These are phyloP conservation scores for Agriotes lineatus DNA, from an alignment of 2,888 invertebrate species.

Conservation along the genomic window DNA sequence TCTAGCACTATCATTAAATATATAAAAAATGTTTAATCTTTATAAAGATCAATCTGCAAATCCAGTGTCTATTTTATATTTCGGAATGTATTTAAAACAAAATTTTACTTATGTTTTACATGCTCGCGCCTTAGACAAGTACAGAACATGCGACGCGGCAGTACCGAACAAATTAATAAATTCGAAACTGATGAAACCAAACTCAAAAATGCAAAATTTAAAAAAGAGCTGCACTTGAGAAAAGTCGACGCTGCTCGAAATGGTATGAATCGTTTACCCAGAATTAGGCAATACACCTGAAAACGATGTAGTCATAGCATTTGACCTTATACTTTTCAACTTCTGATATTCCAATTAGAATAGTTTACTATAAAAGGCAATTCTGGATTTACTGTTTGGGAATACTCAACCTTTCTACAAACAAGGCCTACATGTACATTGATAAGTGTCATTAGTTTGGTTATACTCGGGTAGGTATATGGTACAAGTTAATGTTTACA, in stretches of 20 bases:
- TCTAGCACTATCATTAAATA: too few relatives aligned
- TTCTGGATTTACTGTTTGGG: conserved; percentile 48
- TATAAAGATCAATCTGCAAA: background rate
- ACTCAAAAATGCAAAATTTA: background rate
- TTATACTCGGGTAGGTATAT: too few relatives aligned
- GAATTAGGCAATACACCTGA: conserved; percentile 1
- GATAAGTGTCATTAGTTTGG: too few relatives aligned
- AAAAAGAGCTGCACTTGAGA: conserved; percentile 6
- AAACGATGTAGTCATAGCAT: conserved; percentile 29
- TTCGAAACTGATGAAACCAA: background rate
- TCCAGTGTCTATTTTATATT: background rate
- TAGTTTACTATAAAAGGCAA: conserved; percentile 50
- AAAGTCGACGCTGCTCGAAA: conserved; percentile 11
- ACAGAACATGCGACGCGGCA: background rate
- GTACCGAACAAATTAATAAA: background rate
- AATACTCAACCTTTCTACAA: conserved; percentile 35
- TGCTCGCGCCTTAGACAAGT: background rate
- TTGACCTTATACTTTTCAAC: conserved; percentile 46
- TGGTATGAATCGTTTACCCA: background rate
- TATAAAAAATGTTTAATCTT: background rate
- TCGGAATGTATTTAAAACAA: background rate
- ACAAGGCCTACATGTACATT: conserved; percentile 35
- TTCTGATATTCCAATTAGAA: conserved; percentile 49
- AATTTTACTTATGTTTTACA: background rate
- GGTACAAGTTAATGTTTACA: too few relatives aligned